Conservation (phyloP, 1,140 invertebrate genomes). For the Panagrolaimus sp. region DNA sequence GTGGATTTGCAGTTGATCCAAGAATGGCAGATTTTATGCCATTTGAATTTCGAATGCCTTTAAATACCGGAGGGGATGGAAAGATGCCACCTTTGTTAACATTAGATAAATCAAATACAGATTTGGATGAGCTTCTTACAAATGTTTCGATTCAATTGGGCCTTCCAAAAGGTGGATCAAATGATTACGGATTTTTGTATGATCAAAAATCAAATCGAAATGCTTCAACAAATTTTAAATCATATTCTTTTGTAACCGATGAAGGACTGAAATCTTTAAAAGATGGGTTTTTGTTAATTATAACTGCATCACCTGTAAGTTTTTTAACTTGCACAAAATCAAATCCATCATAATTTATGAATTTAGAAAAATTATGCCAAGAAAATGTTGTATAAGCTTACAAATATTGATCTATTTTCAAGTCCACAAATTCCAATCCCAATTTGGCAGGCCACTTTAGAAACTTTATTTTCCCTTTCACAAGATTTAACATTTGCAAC, state of each 20-base stretch:
- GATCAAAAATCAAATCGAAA: not conserved
- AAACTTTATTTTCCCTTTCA: not conserved
- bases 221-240: not conserved
- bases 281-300: not conserved
- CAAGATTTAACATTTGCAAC: not conserved
- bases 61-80: not conserved
- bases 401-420: not conserved
- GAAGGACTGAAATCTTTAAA: not conserved
- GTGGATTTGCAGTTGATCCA: not conserved
- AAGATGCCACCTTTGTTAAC: not conserved
- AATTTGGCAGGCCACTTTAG: not conserved
- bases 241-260: not conserved
- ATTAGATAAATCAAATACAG: not conserved
- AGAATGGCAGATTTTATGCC: constrained; percentile 2
- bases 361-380: constrained; percentile 9
- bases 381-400: not conserved
- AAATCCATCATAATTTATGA: not conserved
- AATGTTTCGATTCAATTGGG: not conserved
- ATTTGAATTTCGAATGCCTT: not conserved
- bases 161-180: not conserved
- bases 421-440: not conserved
- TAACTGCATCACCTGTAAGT: constrained; percentile 9
- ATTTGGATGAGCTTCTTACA: not conserved
- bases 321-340: not conserved
- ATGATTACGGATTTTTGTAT: constrained; percentile 1